These are phyloP conservation scores for Lasiommata megera DNA, from an alignment of 2,888 invertebrate genomes.

Conservation along the genomic window DNA sequence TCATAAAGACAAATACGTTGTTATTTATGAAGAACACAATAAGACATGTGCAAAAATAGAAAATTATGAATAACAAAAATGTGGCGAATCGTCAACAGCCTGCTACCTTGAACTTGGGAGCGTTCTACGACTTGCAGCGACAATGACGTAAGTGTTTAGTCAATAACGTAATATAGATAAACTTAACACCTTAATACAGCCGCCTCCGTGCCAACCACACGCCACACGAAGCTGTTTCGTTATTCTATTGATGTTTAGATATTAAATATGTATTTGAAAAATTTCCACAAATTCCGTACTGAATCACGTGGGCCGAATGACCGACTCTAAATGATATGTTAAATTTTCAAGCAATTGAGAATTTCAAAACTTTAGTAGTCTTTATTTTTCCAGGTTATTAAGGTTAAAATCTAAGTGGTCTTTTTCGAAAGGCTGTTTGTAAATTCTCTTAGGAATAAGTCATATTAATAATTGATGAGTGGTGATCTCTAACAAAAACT, in stretches of 20 bases:
- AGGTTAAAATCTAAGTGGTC: too few relatives aligned
- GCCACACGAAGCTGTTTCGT: conserved; percentile 15
- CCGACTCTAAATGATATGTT: too few relatives aligned
- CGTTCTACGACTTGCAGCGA: conserved; percentile 44
- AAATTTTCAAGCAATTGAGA: too few relatives aligned
- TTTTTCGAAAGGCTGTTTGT: too few relatives aligned
- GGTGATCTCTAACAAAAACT: background rate
- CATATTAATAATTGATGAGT: too few relatives aligned
- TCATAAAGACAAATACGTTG: too few relatives aligned
- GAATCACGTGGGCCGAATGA: too few relatives aligned
- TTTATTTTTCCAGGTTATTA: too few relatives aligned
- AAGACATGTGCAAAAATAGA: conserved; percentile 22
- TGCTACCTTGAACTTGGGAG: conserved; percentile 68
- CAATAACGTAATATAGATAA: conserved; percentile 61
- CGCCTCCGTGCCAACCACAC: conserved; percentile 44
- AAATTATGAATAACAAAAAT: conserved; percentile 8
- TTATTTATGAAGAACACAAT: conserved; percentile 38
- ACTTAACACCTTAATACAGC: conserved; percentile 46
- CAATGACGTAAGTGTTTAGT: conserved; percentile 68
- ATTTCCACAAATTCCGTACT: too few relatives aligned
- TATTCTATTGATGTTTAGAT: background rate
- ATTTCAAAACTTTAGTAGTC: too few relatives aligned
- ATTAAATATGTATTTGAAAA: too few relatives aligned
- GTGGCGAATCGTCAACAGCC: conserved; percentile 14
- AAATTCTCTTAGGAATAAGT: too few relatives aligned